Percentiles rank a stretch among this genome's conserved stretches.
Conservation (phyloP, 2,113 vertebrate species). For the Tringa solitaria region DNA sequence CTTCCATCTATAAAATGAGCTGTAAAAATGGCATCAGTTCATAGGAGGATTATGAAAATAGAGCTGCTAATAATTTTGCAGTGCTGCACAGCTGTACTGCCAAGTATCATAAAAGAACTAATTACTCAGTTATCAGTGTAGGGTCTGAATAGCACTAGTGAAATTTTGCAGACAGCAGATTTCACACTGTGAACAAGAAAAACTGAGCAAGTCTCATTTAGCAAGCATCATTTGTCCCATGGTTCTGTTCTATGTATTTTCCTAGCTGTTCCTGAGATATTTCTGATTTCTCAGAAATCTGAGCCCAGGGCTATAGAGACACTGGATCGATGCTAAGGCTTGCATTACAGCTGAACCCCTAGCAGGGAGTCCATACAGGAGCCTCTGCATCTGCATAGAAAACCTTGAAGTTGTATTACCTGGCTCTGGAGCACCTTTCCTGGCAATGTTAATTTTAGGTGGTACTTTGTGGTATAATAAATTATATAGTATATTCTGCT, state of each 20-base stretch:
- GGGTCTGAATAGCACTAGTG: background rate
- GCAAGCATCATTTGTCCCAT: background rate
- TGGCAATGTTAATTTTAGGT: background rate
- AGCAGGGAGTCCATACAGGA: background rate
- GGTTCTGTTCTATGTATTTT: background rate
- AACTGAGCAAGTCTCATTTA: background rate
- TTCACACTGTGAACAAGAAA: background rate
- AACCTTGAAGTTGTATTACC: background rate
- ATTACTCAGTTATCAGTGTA: background rate
- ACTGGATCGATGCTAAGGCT: background rate
- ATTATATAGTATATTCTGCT: background rate
- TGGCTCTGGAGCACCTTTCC: background rate
- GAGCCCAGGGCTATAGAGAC: background rate
- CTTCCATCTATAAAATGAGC: background rate
- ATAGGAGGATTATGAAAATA: conserved; percentile 6
- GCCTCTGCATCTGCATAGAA: background rate
- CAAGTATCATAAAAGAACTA: background rate
- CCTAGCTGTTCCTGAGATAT: background rate
- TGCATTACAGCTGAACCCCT: background rate
- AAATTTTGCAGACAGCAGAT: background rate
- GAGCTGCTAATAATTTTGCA: conserved; percentile 10
- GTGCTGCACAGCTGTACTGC: conserved; percentile 6
- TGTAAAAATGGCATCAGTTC: conserved; percentile 8
- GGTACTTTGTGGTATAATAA: background rate
- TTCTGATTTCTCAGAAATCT: background rate